Conservation (phyloP, 2,888 invertebrate species). For the Drosophila dives region DNA sequence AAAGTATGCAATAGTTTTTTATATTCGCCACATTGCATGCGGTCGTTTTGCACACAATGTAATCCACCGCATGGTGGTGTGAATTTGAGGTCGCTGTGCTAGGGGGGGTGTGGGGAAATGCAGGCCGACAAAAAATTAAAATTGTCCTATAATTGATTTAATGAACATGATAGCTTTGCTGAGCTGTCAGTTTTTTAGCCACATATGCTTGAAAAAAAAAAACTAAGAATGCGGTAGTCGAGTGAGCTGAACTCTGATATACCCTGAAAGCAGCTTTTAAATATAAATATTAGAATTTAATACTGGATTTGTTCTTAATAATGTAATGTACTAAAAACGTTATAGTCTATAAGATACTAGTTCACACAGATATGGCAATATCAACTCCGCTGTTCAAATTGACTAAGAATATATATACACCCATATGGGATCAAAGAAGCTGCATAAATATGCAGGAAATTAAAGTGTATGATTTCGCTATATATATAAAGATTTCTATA, state of each 20-base stretch:
- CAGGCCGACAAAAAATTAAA: slow-evolving; percentile 57
- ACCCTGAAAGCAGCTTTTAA: neutral
- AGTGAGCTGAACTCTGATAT: neutral
- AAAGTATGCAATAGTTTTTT: slow-evolving; percentile 71
- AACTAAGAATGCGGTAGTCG: neutral
- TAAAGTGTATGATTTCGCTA: no score
- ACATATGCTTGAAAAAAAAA: slow-evolving; percentile 15
- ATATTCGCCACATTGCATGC: slow-evolving; percentile 60
- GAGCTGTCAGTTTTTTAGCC: slow-evolving; percentile 20
- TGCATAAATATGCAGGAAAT: neutral
- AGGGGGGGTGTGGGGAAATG: no score
- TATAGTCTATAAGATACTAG: neutral
- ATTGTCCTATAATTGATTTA: slow-evolving; percentile 57
- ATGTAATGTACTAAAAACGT: no score
- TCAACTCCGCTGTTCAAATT: neutral
- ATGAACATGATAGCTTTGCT: slow-evolving; percentile 44
- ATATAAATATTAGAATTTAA: neutral
- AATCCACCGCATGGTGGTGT: slow-evolving; percentile 20
- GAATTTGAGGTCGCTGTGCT: neutral
- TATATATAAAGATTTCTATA: neutral
- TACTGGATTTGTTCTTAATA: neutral
- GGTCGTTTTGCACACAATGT: slow-evolving; percentile 51
- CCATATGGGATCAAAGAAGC: neutral
- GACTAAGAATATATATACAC: neutral
- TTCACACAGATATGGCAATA: neutral